phyloP scores from a whole-genome alignment of 2,797 vertebrate genomes.

The Notamacropus eugenii region DNA sequence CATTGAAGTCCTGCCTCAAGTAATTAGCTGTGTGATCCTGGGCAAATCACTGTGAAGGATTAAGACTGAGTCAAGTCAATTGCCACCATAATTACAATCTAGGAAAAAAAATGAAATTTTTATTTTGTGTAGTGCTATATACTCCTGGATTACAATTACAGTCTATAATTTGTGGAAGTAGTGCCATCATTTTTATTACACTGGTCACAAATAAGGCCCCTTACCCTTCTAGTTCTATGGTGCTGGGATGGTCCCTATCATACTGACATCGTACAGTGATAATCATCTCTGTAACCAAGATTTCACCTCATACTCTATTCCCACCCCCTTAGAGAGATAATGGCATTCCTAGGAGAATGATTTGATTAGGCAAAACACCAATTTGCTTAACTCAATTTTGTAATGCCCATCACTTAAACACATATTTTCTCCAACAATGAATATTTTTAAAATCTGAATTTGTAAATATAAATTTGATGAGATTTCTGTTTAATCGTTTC shows the following conservation, averaged over 20 bases:
- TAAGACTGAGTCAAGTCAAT: neutral
- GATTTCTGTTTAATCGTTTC: neutral
- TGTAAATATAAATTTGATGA: constrained; percentile 21
- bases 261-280: neutral
- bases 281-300: neutral
- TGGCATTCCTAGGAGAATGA: neutral
- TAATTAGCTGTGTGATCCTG: too few species aligned
- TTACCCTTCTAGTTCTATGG: neutral
- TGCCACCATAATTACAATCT: neutral
- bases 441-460: neutral
- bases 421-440: neutral
- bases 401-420: constrained; percentile 27
- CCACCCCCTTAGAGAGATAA: neutral
- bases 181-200: neutral
- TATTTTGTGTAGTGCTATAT: neutral
- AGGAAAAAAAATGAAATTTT: neutral
- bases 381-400: neutral
- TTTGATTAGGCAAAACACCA: neutral
- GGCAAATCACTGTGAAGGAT: too few species aligned
- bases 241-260: neutral
- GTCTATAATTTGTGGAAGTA: neutral
- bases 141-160: neutral
- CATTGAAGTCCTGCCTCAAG: too few species aligned
- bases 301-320: neutral
- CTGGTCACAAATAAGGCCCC: neutral